Evolutionary conservation across 2,113 vertebrate genomes (phyloP), one percentile per base, ranked within the genome.

Genomic region (Carlito syrichta): DNA sequence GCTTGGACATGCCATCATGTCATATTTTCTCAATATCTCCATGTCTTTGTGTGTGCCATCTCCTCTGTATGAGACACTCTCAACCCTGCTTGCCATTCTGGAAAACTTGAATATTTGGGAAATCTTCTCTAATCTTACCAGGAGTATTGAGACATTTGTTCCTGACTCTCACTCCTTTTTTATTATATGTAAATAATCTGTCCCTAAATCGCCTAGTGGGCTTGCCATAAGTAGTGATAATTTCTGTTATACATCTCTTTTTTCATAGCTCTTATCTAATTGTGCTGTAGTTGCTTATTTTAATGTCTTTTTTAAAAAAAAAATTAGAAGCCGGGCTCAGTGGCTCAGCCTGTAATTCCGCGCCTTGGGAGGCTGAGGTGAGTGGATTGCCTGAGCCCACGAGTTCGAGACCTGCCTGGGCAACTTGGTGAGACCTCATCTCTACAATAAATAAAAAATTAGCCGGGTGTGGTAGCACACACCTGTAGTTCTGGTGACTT

Each of bases 271-370:
- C 40, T 68, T 85, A 25, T 27, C 56, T 63, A 69, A 95, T 69
- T 91, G 48, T 62, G 8, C 76, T 96, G 23, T 63, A 82, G n/a
- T 86, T 74, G 10, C 68, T 91, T 45, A n/a, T 76, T 48, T 74
- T 66, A 32, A n/a, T n/a, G n/a, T n/a, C n/a, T 6, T 66, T 66
- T 63, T 13, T 32, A 6, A n/a, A n/a, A n/a, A n/a, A n/a, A n/a
- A n/a, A n/a, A n/a, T n/a, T n/a, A n/a, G n/a, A n/a, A n/a, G n/a
- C n/a, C n/a, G n/a, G n/a, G n/a, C n/a, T n/a, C n/a, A n/a, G n/a
- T n/a, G n/a, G n/a, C n/a, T n/a, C n/a, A n/a, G n/a, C n/a, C n/a
- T n/a, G n/a, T n/a, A n/a, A n/a, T n/a, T n/a, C n/a, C n/a, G n/a
- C n/a, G n/a, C n/a, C n/a, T n/a, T n/a, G n/a, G n/a, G n/a, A n/a